A percentile compares a stretch with the other conserved stretches of the same genome.
These are phyloP conservation scores for Drosophila grimshawi DNA, from an alignment of 1,140 invertebrate species.

Conservation along the genomic window DNA sequence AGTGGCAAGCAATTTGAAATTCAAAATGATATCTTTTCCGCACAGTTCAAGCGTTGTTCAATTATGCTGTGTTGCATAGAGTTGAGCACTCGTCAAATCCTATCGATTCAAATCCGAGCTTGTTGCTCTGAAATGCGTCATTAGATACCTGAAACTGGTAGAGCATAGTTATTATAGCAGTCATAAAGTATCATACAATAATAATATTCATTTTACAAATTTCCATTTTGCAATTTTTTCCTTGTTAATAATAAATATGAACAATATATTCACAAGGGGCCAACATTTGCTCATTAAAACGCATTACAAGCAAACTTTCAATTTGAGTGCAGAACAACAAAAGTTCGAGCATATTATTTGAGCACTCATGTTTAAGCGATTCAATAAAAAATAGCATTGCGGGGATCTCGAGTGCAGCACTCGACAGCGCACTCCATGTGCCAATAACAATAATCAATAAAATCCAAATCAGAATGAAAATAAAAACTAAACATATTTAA, in stretches of 20 bases:
- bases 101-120: too few species aligned
- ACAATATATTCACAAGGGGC: too few species aligned
- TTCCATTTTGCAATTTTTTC: too few species aligned
- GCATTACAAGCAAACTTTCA: not conserved
- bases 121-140: too few species aligned
- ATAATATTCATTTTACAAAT: too few species aligned
- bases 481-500: conserved; percentile 58
- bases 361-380: conserved; percentile 6
- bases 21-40: conserved; percentile 26
- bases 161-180: too few species aligned
- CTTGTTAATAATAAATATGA: too few species aligned
- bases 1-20: conserved; percentile 25
- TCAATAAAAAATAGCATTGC: conserved; percentile 2
- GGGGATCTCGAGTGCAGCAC: conserved; percentile 2
- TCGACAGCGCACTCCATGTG: conserved; percentile 13
- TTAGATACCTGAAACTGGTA: too few species aligned
- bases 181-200: too few species aligned
- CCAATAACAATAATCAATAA: conserved; percentile 51
- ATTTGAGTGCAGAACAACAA: not conserved
- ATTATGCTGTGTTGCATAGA: not conserved
- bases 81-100: too few species aligned
- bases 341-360: conserved; percentile 12
- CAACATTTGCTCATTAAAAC: not conserved
- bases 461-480: conserved; percentile 34
- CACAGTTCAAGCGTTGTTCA: not conserved